Percentiles rank a stretch among this genome's conserved stretches.
phyloP scores from a whole-genome alignment of 1,140 invertebrate species.

The Calosoma granatense region DNA sequence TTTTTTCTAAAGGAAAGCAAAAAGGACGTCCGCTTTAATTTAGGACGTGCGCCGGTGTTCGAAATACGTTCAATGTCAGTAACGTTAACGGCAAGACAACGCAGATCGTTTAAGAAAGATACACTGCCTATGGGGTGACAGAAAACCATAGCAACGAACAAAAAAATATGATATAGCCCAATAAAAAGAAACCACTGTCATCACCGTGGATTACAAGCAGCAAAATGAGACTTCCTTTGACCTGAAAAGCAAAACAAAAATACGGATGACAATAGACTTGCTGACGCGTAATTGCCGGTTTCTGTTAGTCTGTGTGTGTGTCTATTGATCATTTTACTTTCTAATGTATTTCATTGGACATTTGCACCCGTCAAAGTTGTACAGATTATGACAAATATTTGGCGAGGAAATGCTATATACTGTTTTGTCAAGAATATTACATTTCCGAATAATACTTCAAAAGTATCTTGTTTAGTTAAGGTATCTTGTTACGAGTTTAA shows the following conservation, averaged over 20 bases:
- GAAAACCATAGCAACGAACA: background rate
- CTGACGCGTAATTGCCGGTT: background rate
- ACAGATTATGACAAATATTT: too few species aligned
- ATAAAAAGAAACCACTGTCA: slow-evolving; percentile 4
- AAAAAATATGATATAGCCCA: slow-evolving; percentile 5
- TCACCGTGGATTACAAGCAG: background rate
- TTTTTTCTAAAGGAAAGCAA: too few species aligned
- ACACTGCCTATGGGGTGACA: background rate
- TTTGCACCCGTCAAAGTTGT: too few species aligned
- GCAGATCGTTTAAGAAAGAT: slow-evolving; percentile 1
- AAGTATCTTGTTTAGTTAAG: too few species aligned
- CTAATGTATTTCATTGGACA: background rate
- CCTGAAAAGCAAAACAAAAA: background rate
- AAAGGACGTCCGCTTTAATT: too few species aligned
- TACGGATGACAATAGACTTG: background rate
- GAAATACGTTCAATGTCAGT: too few species aligned
- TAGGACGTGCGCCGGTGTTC: too few species aligned
- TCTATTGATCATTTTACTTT: background rate
- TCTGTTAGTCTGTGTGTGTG: background rate
- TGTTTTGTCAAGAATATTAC: too few species aligned
- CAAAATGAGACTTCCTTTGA: slow-evolving; percentile 3
- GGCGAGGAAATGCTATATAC: too few species aligned
- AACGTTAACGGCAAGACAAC: too few species aligned
- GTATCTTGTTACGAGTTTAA: too few species aligned
- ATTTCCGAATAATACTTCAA: too few species aligned